These are phyloP conservation scores for Myotis lucifugus DNA, from an alignment of 2,113 vertebrate genomes.

Conservation along the genomic window DNA sequence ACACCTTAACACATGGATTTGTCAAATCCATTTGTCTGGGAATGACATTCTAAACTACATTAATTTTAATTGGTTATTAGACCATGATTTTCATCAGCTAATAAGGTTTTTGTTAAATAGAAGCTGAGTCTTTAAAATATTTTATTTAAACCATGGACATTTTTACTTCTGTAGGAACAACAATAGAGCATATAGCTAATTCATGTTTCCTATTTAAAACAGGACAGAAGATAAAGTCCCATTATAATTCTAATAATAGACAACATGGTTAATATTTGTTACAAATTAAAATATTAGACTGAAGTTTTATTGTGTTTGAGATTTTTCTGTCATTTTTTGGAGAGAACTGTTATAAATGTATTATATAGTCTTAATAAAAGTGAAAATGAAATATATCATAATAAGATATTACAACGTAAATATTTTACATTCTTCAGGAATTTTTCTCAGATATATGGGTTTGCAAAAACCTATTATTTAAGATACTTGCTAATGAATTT, in stretches of 20 bases:
- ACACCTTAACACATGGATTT: neutral
- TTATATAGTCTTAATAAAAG: neutral
- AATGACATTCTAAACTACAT: neutral
- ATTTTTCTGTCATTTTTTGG: neutral
- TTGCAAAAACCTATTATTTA: neutral
- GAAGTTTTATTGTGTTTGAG: neutral
- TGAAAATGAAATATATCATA: neutral
- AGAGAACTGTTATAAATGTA: neutral
- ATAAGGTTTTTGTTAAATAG: slow-evolving; percentile 1
- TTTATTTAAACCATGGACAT: neutral
- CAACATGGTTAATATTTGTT: neutral
- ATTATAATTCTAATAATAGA: neutral
- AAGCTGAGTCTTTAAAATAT: neutral
- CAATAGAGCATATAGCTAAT: neutral
- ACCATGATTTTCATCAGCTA: neutral
- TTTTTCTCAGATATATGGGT: neutral
- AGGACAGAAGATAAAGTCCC: neutral
- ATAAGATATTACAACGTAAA: neutral
- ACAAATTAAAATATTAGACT: neutral
- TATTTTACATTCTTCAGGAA: neutral
- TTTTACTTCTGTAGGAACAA: neutral
- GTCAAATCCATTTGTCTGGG: neutral
- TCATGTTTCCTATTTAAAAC: neutral
- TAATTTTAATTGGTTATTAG: slow-evolving; percentile 30
- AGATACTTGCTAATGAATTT: neutral